Percentiles rank a stretch among this genome's conserved stretches.
These are phyloP conservation scores for Leptosomus discolor DNA, from an alignment of 2,113 vertebrate genomes.

Conservation along the genomic window DNA sequence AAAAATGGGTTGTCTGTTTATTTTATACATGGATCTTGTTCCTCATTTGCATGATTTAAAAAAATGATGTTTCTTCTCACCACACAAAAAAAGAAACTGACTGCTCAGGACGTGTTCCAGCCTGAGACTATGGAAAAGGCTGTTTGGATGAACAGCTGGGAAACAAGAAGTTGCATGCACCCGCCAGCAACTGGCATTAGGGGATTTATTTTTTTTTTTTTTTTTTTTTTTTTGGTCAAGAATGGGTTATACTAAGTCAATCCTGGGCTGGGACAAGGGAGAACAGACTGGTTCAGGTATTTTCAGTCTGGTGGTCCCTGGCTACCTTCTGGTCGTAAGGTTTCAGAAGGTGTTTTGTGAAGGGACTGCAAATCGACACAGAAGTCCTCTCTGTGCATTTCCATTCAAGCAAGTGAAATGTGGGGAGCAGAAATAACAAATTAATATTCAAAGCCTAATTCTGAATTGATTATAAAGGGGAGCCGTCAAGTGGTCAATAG, in stretches of 20 bases:
- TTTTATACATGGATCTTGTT: neutral
- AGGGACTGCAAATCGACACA: neutral
- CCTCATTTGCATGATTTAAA: constrained; percentile 17
- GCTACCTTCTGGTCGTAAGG: neutral
- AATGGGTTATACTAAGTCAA: neutral
- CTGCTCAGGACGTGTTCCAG: neutral
- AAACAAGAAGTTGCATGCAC: neutral
- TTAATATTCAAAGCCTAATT: neutral
- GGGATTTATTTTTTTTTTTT: too few relatives aligned
- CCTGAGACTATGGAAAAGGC: neutral
- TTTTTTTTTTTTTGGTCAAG: neutral
- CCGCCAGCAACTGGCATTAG: neutral
- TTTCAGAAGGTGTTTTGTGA: neutral
- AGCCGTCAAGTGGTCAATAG: neutral
- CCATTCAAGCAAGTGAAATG: neutral
- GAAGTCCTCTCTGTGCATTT: neutral
- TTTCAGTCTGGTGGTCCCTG: neutral
- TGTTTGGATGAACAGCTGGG: neutral
- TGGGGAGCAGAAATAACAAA: neutral
- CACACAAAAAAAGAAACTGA: neutral
- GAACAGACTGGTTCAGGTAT: neutral
- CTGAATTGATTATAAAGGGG: neutral
- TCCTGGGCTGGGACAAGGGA: neutral
- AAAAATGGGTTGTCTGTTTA: constrained; percentile 36
- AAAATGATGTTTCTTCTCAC: neutral